phyloP scores from a whole-genome alignment of 2,113 vertebrate genomes.

The Laticauda laticaudata region DNA sequence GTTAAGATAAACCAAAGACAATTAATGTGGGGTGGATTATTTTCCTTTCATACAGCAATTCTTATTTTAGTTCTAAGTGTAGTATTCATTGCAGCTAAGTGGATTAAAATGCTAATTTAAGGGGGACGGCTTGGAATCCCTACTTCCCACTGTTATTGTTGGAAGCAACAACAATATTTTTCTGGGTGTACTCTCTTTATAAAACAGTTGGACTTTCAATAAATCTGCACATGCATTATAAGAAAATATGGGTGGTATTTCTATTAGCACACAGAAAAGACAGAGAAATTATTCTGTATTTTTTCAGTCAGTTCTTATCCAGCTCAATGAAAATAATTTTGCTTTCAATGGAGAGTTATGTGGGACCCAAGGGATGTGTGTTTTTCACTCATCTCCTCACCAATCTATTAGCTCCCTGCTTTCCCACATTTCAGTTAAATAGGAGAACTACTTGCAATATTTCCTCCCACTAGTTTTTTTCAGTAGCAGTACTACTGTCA shows the following conservation, averaged over 20 bases:
- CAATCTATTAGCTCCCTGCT: background rate
- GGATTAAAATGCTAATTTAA: background rate
- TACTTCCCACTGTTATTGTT: background rate
- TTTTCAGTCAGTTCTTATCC: background rate
- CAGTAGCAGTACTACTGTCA: background rate
- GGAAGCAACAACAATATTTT: background rate
- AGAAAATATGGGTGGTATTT: background rate
- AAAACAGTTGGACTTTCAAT: background rate
- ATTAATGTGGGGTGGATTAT: background rate
- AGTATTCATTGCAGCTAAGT: constrained; percentile 1
- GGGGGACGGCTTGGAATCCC: background rate
- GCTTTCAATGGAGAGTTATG: background rate
- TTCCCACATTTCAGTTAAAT: background rate
- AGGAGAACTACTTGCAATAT: background rate
- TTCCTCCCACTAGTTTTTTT: background rate
- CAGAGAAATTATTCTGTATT: background rate
- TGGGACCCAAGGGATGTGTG: background rate
- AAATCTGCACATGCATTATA: background rate
- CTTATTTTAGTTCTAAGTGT: background rate
- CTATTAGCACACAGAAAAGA: background rate
- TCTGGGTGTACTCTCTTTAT: background rate
- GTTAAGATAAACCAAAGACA: background rate
- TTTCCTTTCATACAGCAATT: background rate
- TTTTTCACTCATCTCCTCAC: background rate
- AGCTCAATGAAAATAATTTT: background rate